These are phyloP conservation scores for Ceraclea dissimilis DNA, from an alignment of 2,888 invertebrate genomes.

Conservation along the genomic window DNA sequence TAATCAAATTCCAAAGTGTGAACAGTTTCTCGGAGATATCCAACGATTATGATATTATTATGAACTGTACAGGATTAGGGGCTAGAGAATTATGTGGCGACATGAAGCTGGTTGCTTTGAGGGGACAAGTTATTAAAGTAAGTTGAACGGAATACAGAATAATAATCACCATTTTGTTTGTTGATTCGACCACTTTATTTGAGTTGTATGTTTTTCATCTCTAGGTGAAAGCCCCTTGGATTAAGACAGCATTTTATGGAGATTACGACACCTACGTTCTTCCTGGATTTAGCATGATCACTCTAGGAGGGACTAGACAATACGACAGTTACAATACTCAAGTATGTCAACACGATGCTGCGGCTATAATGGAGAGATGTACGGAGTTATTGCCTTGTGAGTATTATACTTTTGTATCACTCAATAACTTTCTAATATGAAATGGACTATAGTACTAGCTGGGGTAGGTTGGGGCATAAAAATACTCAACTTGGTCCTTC, in stretches of 20 bases:
- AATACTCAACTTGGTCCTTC: no score
- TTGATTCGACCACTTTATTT: no score
- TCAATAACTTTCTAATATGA: no score
- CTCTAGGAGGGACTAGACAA: conserved; percentile 80
- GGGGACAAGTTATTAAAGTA: conserved; percentile 78
- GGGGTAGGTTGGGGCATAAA: no score
- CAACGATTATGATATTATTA: conserved; percentile 58
- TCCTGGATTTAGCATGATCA: conserved; percentile 68
- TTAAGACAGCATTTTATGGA: conserved; percentile 80
- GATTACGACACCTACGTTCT: conserved; percentile 82
- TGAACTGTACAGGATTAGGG: conserved; percentile 85
- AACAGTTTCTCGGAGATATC: conserved; percentile 54
- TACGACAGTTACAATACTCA: conserved; percentile 67
- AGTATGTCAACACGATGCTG: conserved; percentile 63
- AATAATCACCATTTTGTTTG: no score
- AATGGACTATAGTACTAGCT: no score
- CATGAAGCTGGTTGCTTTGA: conserved; percentile 64
- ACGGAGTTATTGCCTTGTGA: conserved; percentile 62
- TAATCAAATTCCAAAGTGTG: conserved; percentile 49
- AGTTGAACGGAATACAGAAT: not conserved
- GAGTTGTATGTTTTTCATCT: conserved; percentile 6
- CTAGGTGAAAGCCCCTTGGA: conserved; percentile 77
- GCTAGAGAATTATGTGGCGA: conserved; percentile 71
- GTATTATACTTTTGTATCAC: not conserved
- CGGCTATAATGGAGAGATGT: conserved; percentile 73